Conservation (phyloP, 2,113 vertebrate genomes). For the Nestor notabilis region DNA sequence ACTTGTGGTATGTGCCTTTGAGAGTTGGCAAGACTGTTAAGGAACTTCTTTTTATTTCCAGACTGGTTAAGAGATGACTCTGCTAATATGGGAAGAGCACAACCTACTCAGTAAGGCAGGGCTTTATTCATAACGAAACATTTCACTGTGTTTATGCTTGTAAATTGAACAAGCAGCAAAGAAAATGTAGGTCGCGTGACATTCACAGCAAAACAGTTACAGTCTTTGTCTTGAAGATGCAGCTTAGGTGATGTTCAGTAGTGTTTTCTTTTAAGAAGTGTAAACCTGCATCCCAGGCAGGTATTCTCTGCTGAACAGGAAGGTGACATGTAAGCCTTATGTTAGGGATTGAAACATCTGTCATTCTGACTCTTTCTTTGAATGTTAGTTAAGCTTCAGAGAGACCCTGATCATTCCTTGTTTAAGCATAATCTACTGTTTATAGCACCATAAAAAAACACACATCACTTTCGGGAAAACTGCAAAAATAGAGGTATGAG, state of each 20-base stretch:
- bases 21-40: slow-evolving; percentile 21
- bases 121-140: not conserved
- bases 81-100: not conserved
- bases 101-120: not conserved
- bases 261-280: not conserved
- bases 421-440: not conserved
- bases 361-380: not conserved
- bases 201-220: not conserved
- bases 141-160: not conserved
- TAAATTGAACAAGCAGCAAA: slow-evolving; percentile 1
- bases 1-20: slow-evolving; percentile 10
- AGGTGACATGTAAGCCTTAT: not conserved
- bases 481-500: not conserved
- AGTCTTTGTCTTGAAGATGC: not conserved
- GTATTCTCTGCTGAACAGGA: not conserved
- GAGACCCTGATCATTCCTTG: not conserved
- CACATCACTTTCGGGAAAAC: not conserved
- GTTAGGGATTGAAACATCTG: not conserved
- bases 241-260: not conserved
- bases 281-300: not conserved
- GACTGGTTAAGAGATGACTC: not conserved
- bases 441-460: not conserved
- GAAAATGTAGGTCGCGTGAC: slow-evolving; percentile 10
- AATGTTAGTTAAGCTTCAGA: not conserved
- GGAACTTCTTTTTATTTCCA: slow-evolving; percentile 21